Evolutionary conservation across 2,888 invertebrate species (phyloP).

Genomic region (Malthinus seriepunctatus): DNA sequence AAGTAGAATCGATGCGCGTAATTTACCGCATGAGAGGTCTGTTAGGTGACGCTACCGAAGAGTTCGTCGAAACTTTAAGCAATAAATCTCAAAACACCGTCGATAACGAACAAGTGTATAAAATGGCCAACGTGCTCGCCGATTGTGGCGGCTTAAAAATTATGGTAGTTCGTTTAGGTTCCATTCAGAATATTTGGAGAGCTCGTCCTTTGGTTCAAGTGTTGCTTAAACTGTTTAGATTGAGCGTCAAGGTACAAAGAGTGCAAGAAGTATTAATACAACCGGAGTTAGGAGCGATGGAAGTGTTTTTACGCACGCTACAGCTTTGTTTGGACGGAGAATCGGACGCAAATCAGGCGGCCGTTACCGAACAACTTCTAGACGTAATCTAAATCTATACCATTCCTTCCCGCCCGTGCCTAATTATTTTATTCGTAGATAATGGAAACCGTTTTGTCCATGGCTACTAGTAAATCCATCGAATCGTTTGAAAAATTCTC

Average conservation of each 20-base stretch:
- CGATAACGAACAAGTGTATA: constrained; percentile 93
- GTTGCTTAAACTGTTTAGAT: constrained; percentile 83
- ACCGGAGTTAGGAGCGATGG: constrained; percentile 81
- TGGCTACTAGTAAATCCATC: constrained; percentile 84
- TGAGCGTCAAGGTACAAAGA: constrained; percentile 87
- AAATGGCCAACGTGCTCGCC: constrained; percentile 84
- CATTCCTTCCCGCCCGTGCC: no score
- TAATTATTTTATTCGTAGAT: constrained; percentile 60
- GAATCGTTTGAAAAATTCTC: constrained; percentile 86
- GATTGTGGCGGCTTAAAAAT: constrained; percentile 77
- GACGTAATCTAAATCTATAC: constrained; percentile 62
- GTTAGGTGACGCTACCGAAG: constrained; percentile 97
- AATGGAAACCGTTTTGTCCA: constrained; percentile 91
- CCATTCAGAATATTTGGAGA: constrained; percentile 82
- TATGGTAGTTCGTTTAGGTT: constrained; percentile 83
- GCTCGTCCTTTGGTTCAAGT: constrained; percentile 89
- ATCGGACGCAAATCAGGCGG: constrained; percentile 72
- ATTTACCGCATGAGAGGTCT: constrained; percentile 98
- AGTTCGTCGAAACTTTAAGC: constrained; percentile 93
- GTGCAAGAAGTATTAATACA: constrained; percentile 89
- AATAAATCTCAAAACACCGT: constrained; percentile 83
- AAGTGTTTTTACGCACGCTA: constrained; percentile 81
- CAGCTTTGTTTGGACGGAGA: constrained; percentile 71
- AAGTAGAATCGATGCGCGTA: constrained; percentile 95
- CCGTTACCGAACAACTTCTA: constrained; percentile 87